phyloP scores from a whole-genome alignment of 2,888 invertebrate species.

The Anticlea derivata region DNA sequence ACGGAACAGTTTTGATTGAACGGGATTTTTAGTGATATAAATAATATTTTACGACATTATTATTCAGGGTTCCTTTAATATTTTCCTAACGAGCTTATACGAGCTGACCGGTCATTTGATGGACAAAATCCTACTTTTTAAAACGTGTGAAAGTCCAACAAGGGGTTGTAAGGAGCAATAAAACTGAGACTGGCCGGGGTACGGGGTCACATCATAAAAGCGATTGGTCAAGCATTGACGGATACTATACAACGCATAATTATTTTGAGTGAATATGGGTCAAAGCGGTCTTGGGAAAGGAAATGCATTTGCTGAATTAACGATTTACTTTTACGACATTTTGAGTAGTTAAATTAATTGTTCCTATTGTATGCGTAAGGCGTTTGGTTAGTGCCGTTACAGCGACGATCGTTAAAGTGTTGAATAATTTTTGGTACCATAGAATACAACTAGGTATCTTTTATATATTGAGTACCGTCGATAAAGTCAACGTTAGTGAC shows the following conservation, averaged over 20 bases:
- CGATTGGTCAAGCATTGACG: conserved; percentile 78
- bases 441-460: background rate
- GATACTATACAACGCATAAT: conserved; percentile 53
- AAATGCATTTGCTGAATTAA: conserved; percentile 43
- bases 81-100: conserved; percentile 66
- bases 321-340: conserved; percentile 32
- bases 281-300: conserved; percentile 76
- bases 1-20: conserved; percentile 31
- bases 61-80: conserved; percentile 62
- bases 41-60: conserved; percentile 76
- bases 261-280: conserved; percentile 69
- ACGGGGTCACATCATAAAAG: conserved; percentile 66
- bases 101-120: conserved; percentile 65
- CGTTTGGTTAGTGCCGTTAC: conserved; percentile 23
- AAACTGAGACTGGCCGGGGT: conserved; percentile 58
- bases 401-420: conserved; percentile 11
- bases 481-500: background rate
- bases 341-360: conserved; percentile 28
- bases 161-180: conserved; percentile 53
- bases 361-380: conserved; percentile 25
- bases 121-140: conserved; percentile 70
- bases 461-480: background rate
- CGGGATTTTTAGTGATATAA: conserved; percentile 45
- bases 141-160: conserved; percentile 80
- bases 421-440: conserved; percentile 9